These are phyloP conservation scores for Paralvinella palmiformis DNA, from an alignment of 1,140 invertebrate genomes.

Conservation along the genomic window DNA sequence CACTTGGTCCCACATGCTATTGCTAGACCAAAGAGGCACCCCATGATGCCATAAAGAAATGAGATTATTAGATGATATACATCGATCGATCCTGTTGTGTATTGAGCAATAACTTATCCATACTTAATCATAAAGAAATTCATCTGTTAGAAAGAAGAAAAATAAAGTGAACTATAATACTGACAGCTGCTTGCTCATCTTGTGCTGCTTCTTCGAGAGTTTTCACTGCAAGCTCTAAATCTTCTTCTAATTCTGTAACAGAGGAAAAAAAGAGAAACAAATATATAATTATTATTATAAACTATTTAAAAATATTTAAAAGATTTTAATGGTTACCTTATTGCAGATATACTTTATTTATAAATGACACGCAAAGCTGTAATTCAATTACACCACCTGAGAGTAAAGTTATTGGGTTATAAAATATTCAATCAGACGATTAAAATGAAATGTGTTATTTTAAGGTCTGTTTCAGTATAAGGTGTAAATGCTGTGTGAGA, in stretches of 20 bases:
- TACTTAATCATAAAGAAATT: background rate
- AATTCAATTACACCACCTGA: no score
- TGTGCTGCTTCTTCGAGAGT: constrained; percentile 33
- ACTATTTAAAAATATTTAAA: no score
- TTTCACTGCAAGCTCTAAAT: constrained; percentile 36
- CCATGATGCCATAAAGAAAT: background rate
- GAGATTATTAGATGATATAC: background rate
- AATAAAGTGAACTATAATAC: background rate
- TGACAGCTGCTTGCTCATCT: constrained; percentile 32
- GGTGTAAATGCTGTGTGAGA: no score
- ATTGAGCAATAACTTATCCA: background rate
- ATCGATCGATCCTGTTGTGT: background rate
- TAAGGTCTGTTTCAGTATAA: no score
- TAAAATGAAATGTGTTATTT: no score
- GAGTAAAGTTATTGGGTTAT: no score
- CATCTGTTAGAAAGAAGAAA: background rate
- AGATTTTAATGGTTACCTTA: no score
- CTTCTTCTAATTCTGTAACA: constrained; percentile 28
- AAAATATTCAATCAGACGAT: no score
- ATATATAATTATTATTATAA: no score
- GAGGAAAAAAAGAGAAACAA: constrained; percentile 11
- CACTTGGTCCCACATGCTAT: no score
- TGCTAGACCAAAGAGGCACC: background rate
- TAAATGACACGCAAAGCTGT: background rate
- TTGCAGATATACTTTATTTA: no score